Percentiles rank a stretch among this genome's conserved stretches.
These are phyloP conservation scores for Drosophila sechellia DNA, from an alignment of 1,140 invertebrate species.

Conservation along the genomic window DNA sequence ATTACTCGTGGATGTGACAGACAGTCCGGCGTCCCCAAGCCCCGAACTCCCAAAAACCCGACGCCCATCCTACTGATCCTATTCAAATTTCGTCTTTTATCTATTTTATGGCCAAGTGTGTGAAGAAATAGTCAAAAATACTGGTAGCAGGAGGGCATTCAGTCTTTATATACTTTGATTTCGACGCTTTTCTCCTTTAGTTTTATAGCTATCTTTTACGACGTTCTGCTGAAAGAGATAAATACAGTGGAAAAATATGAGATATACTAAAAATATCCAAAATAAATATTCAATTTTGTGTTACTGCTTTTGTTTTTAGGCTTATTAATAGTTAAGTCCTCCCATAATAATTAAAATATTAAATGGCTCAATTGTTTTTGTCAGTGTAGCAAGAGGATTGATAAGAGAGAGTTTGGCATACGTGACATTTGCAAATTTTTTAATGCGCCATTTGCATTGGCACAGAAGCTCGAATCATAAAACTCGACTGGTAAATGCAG, in stretches of 20 bases:
- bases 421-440: slow-evolving; percentile 76
- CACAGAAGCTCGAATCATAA: slow-evolving; percentile 57
- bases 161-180: slow-evolving; percentile 79
- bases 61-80: slow-evolving; percentile 29
- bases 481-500: slow-evolving; percentile 37
- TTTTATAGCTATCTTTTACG: slow-evolving; percentile 76
- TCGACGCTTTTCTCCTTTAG: slow-evolving; percentile 64
- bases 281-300: neutral
- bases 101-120: slow-evolving; percentile 75
- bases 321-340: no score
- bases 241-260: slow-evolving; percentile 17
- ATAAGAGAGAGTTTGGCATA: slow-evolving; percentile 48
- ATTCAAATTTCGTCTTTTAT: slow-evolving; percentile 78
- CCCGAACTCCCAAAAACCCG: neutral
- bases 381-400: slow-evolving; percentile 18
- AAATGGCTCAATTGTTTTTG: neutral
- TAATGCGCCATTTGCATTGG: slow-evolving; percentile 77
- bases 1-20: slow-evolving; percentile 49
- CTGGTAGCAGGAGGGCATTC: slow-evolving; percentile 33
- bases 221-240: slow-evolving; percentile 52
- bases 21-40: slow-evolving; percentile 54
- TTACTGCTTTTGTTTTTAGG: no score
- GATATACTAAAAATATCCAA: neutral
- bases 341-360: neutral
- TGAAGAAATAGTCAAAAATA: slow-evolving; percentile 58